Evolutionary conservation across 2,888 invertebrate species (phyloP).

Genomic region (Plagiodera versicolora): DNA sequence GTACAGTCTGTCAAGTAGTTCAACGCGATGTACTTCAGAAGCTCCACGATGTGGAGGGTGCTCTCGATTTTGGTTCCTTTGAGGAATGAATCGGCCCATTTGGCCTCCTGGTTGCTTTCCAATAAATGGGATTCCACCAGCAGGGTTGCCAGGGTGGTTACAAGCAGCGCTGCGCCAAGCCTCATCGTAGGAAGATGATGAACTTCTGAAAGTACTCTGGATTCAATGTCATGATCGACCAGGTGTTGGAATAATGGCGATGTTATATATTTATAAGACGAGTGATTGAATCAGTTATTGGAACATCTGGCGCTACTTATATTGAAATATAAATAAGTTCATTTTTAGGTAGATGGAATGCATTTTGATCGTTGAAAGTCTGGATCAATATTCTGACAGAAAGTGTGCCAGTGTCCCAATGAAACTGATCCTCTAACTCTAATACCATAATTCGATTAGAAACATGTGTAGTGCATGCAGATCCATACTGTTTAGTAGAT

Average conservation of each 20-base stretch:
- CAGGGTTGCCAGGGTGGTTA: too few relatives aligned
- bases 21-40: constrained; percentile 63
- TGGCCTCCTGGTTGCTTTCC: constrained; percentile 38
- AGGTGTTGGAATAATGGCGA: neutral
- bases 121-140: too few relatives aligned
- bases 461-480: constrained; percentile 5
- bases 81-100: constrained; percentile 49
- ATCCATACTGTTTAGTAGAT: neutral
- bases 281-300: neutral
- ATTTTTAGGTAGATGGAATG: too few relatives aligned
- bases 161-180: neutral
- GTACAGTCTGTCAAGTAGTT: constrained; percentile 67
- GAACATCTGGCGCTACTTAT: too few relatives aligned
- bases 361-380: neutral
- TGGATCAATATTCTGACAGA: neutral
- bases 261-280: neutral
- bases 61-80: constrained; percentile 53
- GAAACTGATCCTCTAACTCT: constrained; percentile 11
- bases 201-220: neutral
- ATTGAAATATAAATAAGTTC: too few relatives aligned
- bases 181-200: neutral
- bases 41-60: constrained; percentile 61
- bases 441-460: constrained; percentile 16
- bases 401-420: neutral
- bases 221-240: neutral